A percentile compares a stretch with the other conserved stretches of the same genome.
Conservation (phyloP, 2,797 vertebrate species). For the Gymnothorax reevesii region DNA sequence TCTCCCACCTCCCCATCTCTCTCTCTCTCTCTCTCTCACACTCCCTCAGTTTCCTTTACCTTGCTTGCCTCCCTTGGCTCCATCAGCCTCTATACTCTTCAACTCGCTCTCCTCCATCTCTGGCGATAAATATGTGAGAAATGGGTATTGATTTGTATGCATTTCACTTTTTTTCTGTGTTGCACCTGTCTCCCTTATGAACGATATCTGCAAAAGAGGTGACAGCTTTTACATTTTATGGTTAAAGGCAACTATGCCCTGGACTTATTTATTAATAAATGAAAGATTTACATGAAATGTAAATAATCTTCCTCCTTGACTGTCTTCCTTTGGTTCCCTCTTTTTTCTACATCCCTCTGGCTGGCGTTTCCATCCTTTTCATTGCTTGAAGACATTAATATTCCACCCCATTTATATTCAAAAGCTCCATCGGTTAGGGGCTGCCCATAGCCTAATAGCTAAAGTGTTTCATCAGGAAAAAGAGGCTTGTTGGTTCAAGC, state of each 20-base stretch:
- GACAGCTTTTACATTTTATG: not conserved
- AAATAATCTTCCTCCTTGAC: not conserved
- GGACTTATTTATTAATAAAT: not conserved
- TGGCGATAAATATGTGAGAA: conserved; percentile 1
- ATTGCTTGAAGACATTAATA: not conserved
- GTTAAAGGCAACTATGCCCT: not conserved
- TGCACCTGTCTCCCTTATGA: not conserved
- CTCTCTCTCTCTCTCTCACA: not conserved
- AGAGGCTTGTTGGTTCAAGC: too few species aligned
- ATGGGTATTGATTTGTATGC: not conserved
- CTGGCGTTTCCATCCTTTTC: not conserved
- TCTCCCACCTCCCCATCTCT: not conserved
- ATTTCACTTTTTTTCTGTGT: not conserved
- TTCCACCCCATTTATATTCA: not conserved
- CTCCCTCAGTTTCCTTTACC: conserved; percentile 9
- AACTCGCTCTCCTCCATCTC: not conserved
- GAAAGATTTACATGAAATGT: not conserved
- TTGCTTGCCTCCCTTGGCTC: not conserved
- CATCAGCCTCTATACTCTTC: not conserved
- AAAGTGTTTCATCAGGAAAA: too few species aligned
- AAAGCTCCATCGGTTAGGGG: not conserved
- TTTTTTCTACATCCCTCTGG: not conserved
- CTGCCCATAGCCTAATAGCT: too few species aligned
- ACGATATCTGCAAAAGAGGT: not conserved
- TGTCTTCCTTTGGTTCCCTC: not conserved